Base-by-base conservation (phyloP, 2,797 vertebrate species). In the Mallotus villosus region DNA sequence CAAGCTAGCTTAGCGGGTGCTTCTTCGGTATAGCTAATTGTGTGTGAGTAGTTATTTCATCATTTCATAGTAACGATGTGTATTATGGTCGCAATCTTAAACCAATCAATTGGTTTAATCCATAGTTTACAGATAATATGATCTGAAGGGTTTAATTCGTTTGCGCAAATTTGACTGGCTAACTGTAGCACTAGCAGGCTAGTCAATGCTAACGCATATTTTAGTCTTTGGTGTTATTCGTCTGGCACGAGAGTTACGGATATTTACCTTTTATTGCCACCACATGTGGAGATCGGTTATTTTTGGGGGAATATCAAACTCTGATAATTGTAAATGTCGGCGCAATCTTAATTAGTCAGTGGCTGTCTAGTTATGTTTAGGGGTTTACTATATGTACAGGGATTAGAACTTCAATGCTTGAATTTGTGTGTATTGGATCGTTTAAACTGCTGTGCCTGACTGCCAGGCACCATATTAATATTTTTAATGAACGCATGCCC, bases 1-100 rank as follows among this genome's bases (percentile, higher is more conserved):
- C 85, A 89, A 88, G 89, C 88, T 11, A 77, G 90, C 87, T 91
- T 89, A 75, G 81, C 73, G 72, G 82, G 55, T 86, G 4, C 17
- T 55, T 55, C 19, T 17, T 7, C 3, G 11, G 17, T 55, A 55
- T 19, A 16, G 49, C 49, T 51, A 51, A 5, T 19, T 19, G 17
- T 16, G 0, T n/a, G 4, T 55, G 51, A n/a, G 17, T 46, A 55
- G 51, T 55, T n/a, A 55, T 55, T 17, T 17, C 2, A 3, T n/a
- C 4, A n/a, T 55, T 55, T 55, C 51, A 55, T 6, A n/a, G 19
- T 51, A 1, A 2, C 12, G 1, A 7, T 17, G 19, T 55, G 41
- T 55, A 55, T 55, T 17, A 55, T 55, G 51, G 51, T 55, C 51
- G 2, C 5, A n/a, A 55, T 55, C 4, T n/a, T n/a, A 2, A 46